Evolutionary conservation across 2,113 vertebrate genomes (phyloP).

Genomic region (Grammomys dolichurus): DNA sequence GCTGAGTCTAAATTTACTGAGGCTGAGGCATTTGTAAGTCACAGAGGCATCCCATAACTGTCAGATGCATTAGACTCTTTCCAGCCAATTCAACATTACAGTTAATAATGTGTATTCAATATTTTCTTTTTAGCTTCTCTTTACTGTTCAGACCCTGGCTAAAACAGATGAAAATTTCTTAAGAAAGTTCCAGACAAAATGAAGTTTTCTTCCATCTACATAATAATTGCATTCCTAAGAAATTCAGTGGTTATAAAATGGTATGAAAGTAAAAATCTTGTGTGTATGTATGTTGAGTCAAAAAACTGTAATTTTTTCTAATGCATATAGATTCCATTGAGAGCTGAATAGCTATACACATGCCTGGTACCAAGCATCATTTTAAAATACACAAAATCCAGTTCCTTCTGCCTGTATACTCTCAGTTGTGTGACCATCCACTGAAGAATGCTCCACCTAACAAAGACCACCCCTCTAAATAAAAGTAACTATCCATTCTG

Average conservation of each 20-base stretch:
- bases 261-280: not conserved
- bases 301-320: not conserved
- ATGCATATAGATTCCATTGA: not conserved
- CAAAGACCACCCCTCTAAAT: not conserved
- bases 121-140: not conserved
- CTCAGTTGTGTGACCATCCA: too few species aligned
- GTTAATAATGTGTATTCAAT: not conserved
- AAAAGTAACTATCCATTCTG: not conserved
- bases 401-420: not conserved
- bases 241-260: constrained; percentile 3
- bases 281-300: not conserved
- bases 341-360: not conserved
- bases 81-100: not conserved
- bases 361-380: too few species aligned
- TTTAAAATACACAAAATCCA: not conserved
- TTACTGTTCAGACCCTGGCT: not conserved
- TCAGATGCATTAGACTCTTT: not conserved
- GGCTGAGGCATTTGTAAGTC: not conserved
- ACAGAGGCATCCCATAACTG: not conserved
- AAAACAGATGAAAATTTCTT: not conserved
- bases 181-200: constrained; percentile 9
- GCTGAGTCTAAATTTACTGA: not conserved
- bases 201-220: not conserved
- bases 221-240: not conserved
- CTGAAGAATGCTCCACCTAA: not conserved